Evolutionary conservation across 2,113 vertebrate genomes (phyloP).

Genomic region (Crotophaga sulcirostris): DNA sequence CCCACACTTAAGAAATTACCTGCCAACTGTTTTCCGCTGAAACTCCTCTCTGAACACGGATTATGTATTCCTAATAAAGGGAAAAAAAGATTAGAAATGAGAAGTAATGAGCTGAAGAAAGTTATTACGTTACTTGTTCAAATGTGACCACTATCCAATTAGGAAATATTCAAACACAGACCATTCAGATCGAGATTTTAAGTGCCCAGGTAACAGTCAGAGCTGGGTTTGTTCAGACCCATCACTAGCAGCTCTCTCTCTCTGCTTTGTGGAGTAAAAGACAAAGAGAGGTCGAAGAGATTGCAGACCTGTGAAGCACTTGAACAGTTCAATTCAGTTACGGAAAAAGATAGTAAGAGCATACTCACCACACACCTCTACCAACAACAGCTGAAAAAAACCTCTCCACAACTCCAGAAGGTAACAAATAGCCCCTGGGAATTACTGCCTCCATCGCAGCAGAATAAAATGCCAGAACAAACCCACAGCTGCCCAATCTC

Average conservation of each 20-base stretch:
- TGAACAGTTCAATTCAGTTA: neutral
- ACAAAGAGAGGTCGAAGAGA: neutral
- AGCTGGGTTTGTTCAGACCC: neutral
- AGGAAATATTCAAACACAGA: neutral
- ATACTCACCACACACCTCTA: neutral
- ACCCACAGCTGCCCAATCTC: neutral
- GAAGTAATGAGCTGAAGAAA: neutral
- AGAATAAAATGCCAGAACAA: neutral
- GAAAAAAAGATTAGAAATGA: neutral
- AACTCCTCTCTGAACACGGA: conserved; percentile 95
- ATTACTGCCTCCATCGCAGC: neutral
- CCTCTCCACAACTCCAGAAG: neutral
- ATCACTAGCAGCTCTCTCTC: neutral
- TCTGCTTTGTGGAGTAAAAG: no score
- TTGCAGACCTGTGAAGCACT: neutral
- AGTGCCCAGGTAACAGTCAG: neutral
- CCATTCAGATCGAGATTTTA: neutral
- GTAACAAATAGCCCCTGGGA: neutral
- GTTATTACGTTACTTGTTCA: neutral
- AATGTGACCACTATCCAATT: neutral
- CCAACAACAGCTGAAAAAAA: neutral
- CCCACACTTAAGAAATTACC: conserved; percentile 76
- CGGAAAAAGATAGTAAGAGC: neutral
- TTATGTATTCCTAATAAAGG: conserved; percentile 91
- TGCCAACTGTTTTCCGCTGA: conserved; percentile 95